Percentiles rank a stretch among this genome's conserved stretches.
Conservation (phyloP, 2,113 vertebrate genomes). For the Bubo bubo region DNA sequence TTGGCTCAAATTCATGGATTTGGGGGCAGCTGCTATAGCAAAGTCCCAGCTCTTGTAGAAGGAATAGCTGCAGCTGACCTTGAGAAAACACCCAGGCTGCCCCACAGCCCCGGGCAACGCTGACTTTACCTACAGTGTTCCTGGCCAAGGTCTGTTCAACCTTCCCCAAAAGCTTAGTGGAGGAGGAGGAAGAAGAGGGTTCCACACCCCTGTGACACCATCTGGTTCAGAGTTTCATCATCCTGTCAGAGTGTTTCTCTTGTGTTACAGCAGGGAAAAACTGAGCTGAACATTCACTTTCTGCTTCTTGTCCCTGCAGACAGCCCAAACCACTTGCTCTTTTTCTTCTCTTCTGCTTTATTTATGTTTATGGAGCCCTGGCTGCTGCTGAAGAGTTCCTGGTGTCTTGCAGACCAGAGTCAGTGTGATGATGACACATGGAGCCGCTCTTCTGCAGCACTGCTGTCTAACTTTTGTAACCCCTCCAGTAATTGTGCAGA, state of each 20-base stretch:
- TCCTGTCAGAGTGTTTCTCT: neutral
- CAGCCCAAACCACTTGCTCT: neutral
- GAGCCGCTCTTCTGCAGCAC: neutral
- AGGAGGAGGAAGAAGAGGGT: neutral
- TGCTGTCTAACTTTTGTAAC: neutral
- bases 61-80: neutral
- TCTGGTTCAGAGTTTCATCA: neutral
- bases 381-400: neutral
- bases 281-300: fast-evolving
- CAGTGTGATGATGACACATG: neutral
- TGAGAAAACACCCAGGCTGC: neutral
- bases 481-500: no score
- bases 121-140: neutral
- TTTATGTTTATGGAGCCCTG: neutral
- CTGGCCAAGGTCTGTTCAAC: neutral
- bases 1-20: neutral
- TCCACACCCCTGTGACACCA: neutral
- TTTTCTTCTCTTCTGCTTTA: neutral
- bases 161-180: neutral
- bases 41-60: neutral
- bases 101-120: neutral
- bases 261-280: neutral
- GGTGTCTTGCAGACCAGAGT: neutral
- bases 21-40: neutral
- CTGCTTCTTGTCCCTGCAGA: neutral